Evolutionary conservation across 30 jellyfish, hydroid and myxozoan species (phyloP).

Genomic region (Aurelia sp.): DNA sequence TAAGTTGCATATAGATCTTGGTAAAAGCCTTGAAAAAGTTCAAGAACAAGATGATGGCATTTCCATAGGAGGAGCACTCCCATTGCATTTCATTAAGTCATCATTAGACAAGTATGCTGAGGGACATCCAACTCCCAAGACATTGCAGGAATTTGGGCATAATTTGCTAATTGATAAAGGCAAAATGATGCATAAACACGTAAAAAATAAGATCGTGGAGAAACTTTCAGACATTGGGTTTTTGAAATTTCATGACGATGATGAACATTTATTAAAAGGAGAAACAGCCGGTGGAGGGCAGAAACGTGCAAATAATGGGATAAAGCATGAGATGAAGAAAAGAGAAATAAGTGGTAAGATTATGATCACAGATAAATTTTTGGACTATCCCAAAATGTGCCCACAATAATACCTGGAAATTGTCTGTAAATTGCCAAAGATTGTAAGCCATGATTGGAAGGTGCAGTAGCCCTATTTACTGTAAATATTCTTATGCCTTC

Average conservation of each 20-base stretch:
- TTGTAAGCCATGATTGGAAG: too few species aligned
- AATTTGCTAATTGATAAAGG: not conserved
- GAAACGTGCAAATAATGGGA: not conserved
- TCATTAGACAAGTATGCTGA: not conserved
- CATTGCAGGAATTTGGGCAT: conserved; percentile 4
- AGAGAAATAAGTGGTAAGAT: too few species aligned
- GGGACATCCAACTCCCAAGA: not conserved
- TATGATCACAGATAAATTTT: too few species aligned
- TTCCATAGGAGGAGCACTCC: not conserved
- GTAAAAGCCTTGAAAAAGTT: not conserved
- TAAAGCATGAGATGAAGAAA: not conserved
- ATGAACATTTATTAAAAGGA: not conserved
- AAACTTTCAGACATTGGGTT: conserved; percentile 2
- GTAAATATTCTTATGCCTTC: too few species aligned
- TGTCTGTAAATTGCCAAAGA: too few species aligned
- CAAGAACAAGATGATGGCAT: not conserved
- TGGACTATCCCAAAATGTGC: too few species aligned
- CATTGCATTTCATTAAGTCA: not conserved
- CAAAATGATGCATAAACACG: not conserved
- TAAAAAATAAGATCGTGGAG: conserved; percentile 15
- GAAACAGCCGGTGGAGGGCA: not conserved
- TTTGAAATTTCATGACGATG: not conserved
- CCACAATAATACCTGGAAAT: too few species aligned
- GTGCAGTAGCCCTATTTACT: too few species aligned
- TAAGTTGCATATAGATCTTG: conserved; percentile 7